phyloP scores from a whole-genome alignment of 2,888 invertebrate genomes.

The Acanthopleura granulata region DNA sequence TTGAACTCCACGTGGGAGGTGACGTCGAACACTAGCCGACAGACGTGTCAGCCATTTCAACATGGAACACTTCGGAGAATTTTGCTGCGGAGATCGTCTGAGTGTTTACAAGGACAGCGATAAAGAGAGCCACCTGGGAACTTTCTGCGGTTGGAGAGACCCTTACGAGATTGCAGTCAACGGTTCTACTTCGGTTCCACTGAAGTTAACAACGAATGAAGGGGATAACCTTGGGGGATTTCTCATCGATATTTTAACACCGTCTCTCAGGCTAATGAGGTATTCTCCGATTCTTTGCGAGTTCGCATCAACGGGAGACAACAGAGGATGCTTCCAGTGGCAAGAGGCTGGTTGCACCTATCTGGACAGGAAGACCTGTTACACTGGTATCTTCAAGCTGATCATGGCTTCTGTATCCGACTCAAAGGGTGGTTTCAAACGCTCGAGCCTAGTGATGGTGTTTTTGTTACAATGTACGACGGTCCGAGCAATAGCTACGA shows the following conservation, averaged over 20 bases:
- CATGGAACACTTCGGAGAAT: background rate
- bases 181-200: background rate
- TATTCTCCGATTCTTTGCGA: background rate
- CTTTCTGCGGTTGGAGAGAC: background rate
- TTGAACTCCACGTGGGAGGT: background rate
- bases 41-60: background rate
- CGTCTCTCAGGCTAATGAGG: too few species aligned
- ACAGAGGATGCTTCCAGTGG: background rate
- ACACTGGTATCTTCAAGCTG: background rate
- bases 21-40: background rate
- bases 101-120: background rate
- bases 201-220: background rate
- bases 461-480: background rate
- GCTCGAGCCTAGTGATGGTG: background rate
- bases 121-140: background rate
- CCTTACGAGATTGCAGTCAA: background rate
- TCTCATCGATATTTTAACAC: too few species aligned
- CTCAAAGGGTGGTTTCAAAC: background rate
- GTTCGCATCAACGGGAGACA: background rate
- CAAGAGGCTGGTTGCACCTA: background rate
- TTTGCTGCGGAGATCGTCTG: background rate
- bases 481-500: background rate
- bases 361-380: background rate
- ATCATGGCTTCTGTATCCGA: background rate
- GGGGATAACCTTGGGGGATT: constrained; percentile 1